Evolutionary conservation across 2,797 vertebrate species (phyloP), one percentile per base, ranked within the genome.

Genomic region (Phoeniculus purpureus): DNA sequence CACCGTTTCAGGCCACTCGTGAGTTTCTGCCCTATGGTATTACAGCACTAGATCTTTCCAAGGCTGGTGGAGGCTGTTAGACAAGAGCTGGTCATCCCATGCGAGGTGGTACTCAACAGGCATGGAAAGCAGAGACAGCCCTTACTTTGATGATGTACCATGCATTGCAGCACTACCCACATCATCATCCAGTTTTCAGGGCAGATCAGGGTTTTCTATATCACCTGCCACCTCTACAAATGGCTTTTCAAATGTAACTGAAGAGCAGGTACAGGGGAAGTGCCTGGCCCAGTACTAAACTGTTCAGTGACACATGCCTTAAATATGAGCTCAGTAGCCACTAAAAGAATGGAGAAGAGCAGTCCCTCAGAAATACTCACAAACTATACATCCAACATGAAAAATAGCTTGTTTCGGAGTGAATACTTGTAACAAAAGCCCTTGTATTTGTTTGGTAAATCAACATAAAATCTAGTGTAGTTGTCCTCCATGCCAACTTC

Each of bases 101-200:
- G 0, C 6, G 26, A 86, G 31, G 45, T 25, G 56, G 21, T 37
- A 16, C 17, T 12, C 12, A 22, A 15, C 14, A 29, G 15, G 48
- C 43, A 11, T 0, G 0, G 32, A 31, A 18, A 54, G 48, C 45
- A 62, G 45, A 70, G 52, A 12, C 1, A 0, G 3, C 29, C 29
- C 17, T 56, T 31, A 19, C 6, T 17, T 61, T 7, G 8, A 21
- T 37, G 15, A 18, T 3, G 10, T 16, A 22, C 32, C 47, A 54
- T 12, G 10, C 3, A 3, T 15, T 1, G 6, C 8, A 15, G 19
- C 43, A 72, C 59, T 43, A 10, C 18, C 7, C n/a, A 54, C 31
- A 47, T 2, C 4, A 56, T 16, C 9, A 37, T 1, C 15, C 1
- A 4, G 26, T 7, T 59, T n/a, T 52, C 54, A 55, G n/a, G 37